Base-by-base conservation (phyloP, 2,888 invertebrate genomes). In the Danaus chrysippus region DNA sequence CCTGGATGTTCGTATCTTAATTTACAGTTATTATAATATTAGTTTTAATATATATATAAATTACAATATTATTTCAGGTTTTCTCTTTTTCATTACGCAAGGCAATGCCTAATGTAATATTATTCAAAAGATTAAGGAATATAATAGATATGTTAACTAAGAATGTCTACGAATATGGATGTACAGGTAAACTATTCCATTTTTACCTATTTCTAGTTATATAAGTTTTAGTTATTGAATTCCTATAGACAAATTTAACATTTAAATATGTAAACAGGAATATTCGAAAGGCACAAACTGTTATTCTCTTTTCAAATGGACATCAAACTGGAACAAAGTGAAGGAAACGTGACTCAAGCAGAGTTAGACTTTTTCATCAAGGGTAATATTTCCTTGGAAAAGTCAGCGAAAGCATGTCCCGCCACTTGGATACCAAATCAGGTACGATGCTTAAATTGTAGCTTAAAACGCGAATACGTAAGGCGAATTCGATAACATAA, bases 361-460 rank as follows among this genome's bases (percentile, higher is more conserved):
- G 94, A 98, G 77, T 80, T 98, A 34, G 96, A 97, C 78, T 98
- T 98, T 88, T 98, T 98, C 79, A 96, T 97, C 71, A 98, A 97
- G 76, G 97, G 96, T 53, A 95, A 94, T 70, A 93, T 97, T 0
- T 92, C 94, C 0, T 83, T 97, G 67, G 96, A 96, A 76, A 96
- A 96, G 82, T 92, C 95, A 0, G 75, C 92, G 12, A 84, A 92
- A 15, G 80, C 86, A 12, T 93, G 94, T 77, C 96, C 97, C 0
- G 93, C 93, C 0, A 72, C 87, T 1, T 97, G 97, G 97, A 84
- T 97, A 56, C 88, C 94, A 0, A 76, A 92, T 0, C 92, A 92
- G 81, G 92, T 91, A 64, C 2, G 1, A 17, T 46, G 42, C 6
- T 5, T 42, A 13, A 12, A 42, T 42, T 13, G 12, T 12, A 11